A percentile compares a stretch with the other conserved stretches of the same genome.
Evolutionary conservation across 2,113 vertebrate genomes (phyloP).

Genomic region (Notechis scutatus): DNA sequence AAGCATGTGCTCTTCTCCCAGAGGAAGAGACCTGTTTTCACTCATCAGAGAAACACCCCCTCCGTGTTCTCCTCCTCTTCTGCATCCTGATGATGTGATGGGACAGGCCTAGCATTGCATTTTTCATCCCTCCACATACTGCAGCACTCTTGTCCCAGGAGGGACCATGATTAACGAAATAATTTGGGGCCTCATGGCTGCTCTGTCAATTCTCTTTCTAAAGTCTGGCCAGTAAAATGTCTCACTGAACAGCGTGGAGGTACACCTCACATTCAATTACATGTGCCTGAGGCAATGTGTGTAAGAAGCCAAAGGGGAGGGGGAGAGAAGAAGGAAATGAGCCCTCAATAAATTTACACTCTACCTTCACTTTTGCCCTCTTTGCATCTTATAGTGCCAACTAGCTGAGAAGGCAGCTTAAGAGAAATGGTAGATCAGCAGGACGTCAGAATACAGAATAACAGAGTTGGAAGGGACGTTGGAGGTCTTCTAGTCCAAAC

Average conservation of each 20-base stretch:
- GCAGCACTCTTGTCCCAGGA: constrained; percentile 59
- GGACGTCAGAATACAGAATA: constrained; percentile 13
- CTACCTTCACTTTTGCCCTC: constrained; percentile 36
- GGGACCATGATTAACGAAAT: constrained; percentile 81
- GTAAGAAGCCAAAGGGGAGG: constrained; percentile 20
- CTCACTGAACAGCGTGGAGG: constrained; percentile 68
- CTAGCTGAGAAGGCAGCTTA: constrained; percentile 64
- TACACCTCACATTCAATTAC: constrained; percentile 72
- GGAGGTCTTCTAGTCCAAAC: not conserved
- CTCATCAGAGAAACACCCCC: constrained; percentile 43
- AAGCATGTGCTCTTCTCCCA: constrained; percentile 36
- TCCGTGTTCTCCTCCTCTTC: constrained; percentile 42
- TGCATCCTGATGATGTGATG: constrained; percentile 47
- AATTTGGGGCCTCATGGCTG: constrained; percentile 70
- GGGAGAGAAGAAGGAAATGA: not conserved
- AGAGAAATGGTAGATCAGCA: constrained; percentile 68
- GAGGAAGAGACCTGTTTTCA: constrained; percentile 40
- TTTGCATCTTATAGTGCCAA: constrained; percentile 49
- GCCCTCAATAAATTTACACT: not conserved
- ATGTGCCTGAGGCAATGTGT: constrained; percentile 39
- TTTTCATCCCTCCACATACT: constrained; percentile 62
- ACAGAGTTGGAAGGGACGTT: not conserved
- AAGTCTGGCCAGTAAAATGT: constrained; percentile 61
- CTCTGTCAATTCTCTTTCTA: constrained; percentile 59
- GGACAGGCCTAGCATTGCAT: constrained; percentile 32